Conservation (phyloP, 2,888 invertebrate species). For the Amphipoea oculea region DNA sequence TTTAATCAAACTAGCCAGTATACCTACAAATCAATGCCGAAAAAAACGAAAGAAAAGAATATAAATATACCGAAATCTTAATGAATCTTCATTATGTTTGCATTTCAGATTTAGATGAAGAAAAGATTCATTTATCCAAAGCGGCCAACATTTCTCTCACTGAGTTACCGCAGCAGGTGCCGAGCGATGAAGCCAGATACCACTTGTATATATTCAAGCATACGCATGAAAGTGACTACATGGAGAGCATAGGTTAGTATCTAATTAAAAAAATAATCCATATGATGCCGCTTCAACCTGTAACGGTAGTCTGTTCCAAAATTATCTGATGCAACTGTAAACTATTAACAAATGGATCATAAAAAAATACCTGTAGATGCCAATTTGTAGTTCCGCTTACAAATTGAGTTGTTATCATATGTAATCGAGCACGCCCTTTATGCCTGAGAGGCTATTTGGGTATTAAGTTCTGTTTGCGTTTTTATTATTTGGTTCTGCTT, state of each 20-base stretch:
- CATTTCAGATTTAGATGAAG: slow-evolving; percentile 94
- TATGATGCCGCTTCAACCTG: background rate
- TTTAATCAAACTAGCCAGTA: too few relatives aligned
- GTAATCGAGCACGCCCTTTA: background rate
- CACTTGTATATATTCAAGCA: slow-evolving; percentile 98
- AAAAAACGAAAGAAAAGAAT: too few relatives aligned
- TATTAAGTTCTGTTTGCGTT: background rate
- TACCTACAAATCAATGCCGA: too few relatives aligned
- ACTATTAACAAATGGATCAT: too few relatives aligned
- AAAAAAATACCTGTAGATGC: background rate
- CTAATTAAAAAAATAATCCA: background rate
- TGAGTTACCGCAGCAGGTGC: slow-evolving; percentile 94
- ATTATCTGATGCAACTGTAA: background rate
- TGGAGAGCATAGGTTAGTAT: slow-evolving; percentile 94
- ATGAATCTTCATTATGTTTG: background rate
- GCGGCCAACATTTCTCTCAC: slow-evolving; percentile 92
- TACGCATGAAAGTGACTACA: slow-evolving; percentile 97
- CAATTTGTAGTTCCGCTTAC: background rate
- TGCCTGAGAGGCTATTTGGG: background rate
- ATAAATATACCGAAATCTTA: background rate
- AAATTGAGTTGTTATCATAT: background rate
- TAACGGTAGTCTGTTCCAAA: background rate
- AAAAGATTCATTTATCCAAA: slow-evolving; percentile 95
- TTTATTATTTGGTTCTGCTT: background rate
- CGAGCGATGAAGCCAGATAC: slow-evolving; percentile 96